Base-by-base conservation (phyloP, 2,888 invertebrate genomes). In the Monochamus alternatus region DNA sequence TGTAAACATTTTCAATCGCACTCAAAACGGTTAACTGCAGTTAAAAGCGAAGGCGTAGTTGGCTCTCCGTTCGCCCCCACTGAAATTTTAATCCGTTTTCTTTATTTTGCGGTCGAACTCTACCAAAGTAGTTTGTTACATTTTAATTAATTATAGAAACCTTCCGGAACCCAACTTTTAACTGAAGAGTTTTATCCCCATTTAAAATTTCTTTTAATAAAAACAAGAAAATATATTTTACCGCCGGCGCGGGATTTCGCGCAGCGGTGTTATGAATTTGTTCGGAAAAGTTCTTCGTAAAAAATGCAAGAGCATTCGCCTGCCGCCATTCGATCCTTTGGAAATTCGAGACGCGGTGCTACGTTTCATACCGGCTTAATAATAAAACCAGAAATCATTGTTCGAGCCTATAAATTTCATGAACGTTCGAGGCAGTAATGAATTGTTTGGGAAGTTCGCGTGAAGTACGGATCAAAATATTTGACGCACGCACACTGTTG, bases 91-190 rank as follows among this genome's bases (percentile, higher is more conserved):
- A 84, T 84, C 83, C 79, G 80, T 81, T 81, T 80, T 84, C 82
- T 80, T 82, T 81, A 75, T 79, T 79, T 74, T 78, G 77, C 79
- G 75, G 78, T 75, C 76, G 78, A 78, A 77, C 76, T 78, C 80
- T 78, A 81, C 81, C 76, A 81, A 76, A 81, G 82, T 82, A 84
- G 82, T 85, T 84, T 84, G 83, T 84, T 83, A 83, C 84, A 83
- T 60, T 85, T 86, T 85, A 86, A 86, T 86, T 86, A 86, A 86
- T 86, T 86, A 85, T 84, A 83, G 63, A 71, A 71, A 69, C 69
- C 60, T 31, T 38, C 67, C n/a, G 58, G 67, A 55, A 60, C 30
- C 47, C 60, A 69, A 69, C 60, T 69, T 69, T n/a, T 8, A 60
- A 55, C 69, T 59, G 44, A 60, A 60, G 31, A 69, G 60, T 69